Evolutionary conservation across 2,797 vertebrate genomes (phyloP).

Genomic region (Cyclura pinguis): DNA sequence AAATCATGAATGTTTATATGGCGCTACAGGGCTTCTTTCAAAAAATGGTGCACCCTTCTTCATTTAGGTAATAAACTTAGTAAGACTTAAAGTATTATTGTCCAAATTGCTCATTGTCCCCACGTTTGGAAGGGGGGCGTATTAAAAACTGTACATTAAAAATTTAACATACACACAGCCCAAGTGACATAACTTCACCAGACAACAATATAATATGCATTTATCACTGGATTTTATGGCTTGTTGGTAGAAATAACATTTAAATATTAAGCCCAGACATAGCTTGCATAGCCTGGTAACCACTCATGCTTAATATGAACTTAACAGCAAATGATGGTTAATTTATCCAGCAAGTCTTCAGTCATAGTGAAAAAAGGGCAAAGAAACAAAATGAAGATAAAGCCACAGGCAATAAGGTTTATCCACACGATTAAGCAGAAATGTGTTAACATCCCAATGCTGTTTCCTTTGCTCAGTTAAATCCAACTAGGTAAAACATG

Average conservation of each 20-base stretch:
- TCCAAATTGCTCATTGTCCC: background rate
- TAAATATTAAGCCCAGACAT: background rate
- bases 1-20: too few species aligned
- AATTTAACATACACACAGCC: background rate
- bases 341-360: background rate
- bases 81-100: background rate
- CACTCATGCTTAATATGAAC: background rate
- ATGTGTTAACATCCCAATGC: background rate
- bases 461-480: background rate
- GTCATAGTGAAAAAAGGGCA: background rate
- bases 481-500: background rate
- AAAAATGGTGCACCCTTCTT: background rate
- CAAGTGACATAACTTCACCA: background rate
- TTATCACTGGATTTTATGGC: background rate
- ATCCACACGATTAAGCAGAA: background rate
- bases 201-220: background rate
- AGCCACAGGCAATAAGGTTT: background rate
- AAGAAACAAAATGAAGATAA: background rate
- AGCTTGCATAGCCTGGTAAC: background rate
- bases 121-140: background rate
- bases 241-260: too few species aligned
- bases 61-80: background rate
- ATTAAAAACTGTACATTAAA: background rate
- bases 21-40: background rate
- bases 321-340: background rate